Evolutionary conservation across 2,113 vertebrate genomes (phyloP), one percentile per base, ranked within the genome.

Genomic region (Nestor notabilis): DNA sequence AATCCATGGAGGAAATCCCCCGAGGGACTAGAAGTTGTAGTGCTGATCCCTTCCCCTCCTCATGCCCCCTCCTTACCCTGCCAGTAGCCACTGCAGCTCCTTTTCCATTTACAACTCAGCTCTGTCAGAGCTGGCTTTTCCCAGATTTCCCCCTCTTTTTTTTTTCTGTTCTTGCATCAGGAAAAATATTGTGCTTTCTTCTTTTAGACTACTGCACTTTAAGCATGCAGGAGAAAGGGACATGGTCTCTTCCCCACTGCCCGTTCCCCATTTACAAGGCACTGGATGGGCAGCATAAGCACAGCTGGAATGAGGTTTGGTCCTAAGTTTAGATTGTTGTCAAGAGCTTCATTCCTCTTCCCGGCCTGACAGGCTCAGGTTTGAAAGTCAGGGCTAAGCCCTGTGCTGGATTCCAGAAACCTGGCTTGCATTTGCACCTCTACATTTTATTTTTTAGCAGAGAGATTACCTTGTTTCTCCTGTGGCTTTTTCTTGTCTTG

Each of bases 1-100:
- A 93, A 94, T 93, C 71, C 74, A 13, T 2, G 1, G 44, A 89
- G 92, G 56, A 95, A 91, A 95, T 93, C 82, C 81, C 85, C 2
- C 3, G 24, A 35, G 53, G 52, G 56, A 69, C 81, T n/a, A 6
- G 5, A 71, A 91, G 50, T 87, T 97, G 72, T 87, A 77, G 50
- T 31, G 82, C 75, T 95, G 74, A 89, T 92, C 33, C 75, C 20
- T 79, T 85, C 52, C 70, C 64, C 52, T 60, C 74, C 74, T 63
- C 60, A 28, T 1, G 0, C 19, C 5, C 33, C 75, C 55, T 33
- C 50, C 69, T 31, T n/a, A 17, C 33, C 29, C 81, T 14, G 77
- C 39, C 85, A 65, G 47, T 50, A 89, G 69, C 65, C 87, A 37
- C 60, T 50, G 76, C 83, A 87, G 28, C 46, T 90, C 66, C 29